Evolutionary conservation across 2,888 invertebrate species (phyloP).

Genomic region (Julus scanicus): DNA sequence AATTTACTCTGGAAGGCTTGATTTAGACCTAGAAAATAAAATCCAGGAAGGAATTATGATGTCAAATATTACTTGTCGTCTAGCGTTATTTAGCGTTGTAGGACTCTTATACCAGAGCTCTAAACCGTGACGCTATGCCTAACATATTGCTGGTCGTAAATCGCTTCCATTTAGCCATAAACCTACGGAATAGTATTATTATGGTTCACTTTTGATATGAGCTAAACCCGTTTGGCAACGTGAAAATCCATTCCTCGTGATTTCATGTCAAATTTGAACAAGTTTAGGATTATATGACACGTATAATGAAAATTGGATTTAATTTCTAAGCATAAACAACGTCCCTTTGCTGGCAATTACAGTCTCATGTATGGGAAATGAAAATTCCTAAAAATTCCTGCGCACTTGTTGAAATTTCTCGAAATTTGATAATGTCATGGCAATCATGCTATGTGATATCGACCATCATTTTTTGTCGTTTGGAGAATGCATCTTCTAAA

Average conservation of each 20-base stretch:
- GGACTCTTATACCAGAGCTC: background rate
- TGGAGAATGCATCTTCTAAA: background rate
- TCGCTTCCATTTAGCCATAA: slow-evolving; percentile 8
- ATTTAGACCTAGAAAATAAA: background rate
- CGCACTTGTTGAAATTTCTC: background rate
- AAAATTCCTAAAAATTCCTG: background rate
- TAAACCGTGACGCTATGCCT: slow-evolving; percentile 22
- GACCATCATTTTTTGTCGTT: background rate
- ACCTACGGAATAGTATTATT: background rate
- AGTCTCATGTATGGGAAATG: background rate
- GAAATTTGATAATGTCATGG: background rate
- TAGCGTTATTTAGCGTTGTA: background rate
- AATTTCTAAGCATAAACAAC: background rate
- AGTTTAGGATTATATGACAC: background rate
- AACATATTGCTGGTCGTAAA: slow-evolving; percentile 32
- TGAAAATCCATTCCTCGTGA: background rate
- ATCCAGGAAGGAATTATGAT: background rate
- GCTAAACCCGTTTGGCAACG: background rate
- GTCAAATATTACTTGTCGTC: background rate
- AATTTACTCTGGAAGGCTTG: background rate
- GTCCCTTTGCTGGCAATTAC: background rate
- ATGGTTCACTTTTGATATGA: slow-evolving; percentile 9
- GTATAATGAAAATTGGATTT: background rate
- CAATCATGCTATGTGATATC: too few species aligned
- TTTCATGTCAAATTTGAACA: background rate